Evolutionary conservation across 2,797 vertebrate genomes (phyloP).

Genomic region (Microhierax caerulescens): DNA sequence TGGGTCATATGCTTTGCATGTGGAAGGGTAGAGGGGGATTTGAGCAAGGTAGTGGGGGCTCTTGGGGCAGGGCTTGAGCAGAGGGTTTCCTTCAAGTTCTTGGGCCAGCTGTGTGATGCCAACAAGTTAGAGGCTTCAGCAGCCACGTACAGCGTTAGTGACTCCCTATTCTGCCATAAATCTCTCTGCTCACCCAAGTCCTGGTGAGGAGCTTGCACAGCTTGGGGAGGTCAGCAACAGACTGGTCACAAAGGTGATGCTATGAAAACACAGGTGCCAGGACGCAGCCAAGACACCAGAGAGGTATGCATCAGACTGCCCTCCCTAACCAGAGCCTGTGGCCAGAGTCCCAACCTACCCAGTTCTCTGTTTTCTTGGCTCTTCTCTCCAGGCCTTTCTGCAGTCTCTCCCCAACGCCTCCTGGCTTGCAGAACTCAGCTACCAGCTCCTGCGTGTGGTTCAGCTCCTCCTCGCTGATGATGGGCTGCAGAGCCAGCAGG

Average conservation of each 20-base stretch:
- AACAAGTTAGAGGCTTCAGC: background rate
- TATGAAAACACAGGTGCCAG: background rate
- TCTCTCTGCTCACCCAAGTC: background rate
- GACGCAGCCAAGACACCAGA: background rate
- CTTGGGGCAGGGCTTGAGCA: background rate
- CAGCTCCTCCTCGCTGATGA: slow-evolving; percentile 90
- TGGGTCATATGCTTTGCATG: background rate
- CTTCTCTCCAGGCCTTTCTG: slow-evolving; percentile 92
- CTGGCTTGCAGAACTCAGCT: slow-evolving; percentile 82
- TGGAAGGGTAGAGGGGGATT: background rate
- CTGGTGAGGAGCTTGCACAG: background rate
- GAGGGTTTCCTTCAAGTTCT: background rate
- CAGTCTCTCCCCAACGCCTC: slow-evolving; percentile 90
- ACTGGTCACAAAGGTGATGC: background rate
- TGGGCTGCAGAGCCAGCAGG: slow-evolving; percentile 85
- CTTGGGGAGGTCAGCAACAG: background rate
- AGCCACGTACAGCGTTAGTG: background rate
- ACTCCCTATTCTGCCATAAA: background rate
- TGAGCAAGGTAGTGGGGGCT: background rate
- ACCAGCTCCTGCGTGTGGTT: slow-evolving; percentile 84
- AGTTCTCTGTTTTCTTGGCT: slow-evolving; percentile 91
- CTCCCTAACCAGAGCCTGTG: background rate
- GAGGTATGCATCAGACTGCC: background rate
- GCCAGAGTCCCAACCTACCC: slow-evolving; percentile 78
- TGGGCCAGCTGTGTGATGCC: background rate